Evolutionary conservation across 1,140 invertebrate species (phyloP).

Genomic region (Drosophila tropicalis): DNA sequence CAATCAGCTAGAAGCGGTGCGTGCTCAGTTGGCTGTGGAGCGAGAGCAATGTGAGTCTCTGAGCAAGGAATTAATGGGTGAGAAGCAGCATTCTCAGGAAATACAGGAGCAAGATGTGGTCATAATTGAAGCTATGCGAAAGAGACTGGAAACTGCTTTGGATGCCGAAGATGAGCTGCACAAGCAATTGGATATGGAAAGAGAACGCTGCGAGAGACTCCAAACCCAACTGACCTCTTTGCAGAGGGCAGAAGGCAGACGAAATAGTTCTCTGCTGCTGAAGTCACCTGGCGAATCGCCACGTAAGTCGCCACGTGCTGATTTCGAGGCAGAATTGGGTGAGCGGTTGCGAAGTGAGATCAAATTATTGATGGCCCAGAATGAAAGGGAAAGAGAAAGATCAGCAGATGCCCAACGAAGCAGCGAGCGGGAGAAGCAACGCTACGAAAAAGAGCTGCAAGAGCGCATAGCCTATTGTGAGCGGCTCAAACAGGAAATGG

Average conservation of each 20-base stretch:
- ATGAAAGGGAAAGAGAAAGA: slow-evolving; percentile 84
- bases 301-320: slow-evolving; percentile 65
- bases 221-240: slow-evolving; percentile 78
- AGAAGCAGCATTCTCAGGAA: slow-evolving; percentile 84
- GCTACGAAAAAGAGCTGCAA: slow-evolving; percentile 85
- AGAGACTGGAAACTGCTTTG: slow-evolving; percentile 86
- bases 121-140: slow-evolving; percentile 86
- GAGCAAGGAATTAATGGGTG: slow-evolving; percentile 84
- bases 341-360: slow-evolving; percentile 84
- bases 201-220: slow-evolving; percentile 84
- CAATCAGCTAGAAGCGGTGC: slow-evolving; percentile 79
- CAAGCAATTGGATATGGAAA: slow-evolving; percentile 85
- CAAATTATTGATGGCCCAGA: slow-evolving; percentile 84
- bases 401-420: slow-evolving; percentile 83
- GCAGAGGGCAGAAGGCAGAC: slow-evolving; percentile 72
- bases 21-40: slow-evolving; percentile 83
- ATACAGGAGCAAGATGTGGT: slow-evolving; percentile 86
- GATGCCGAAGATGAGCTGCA: slow-evolving; percentile 87
- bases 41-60: slow-evolving; percentile 84
- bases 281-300: slow-evolving; percentile 78
- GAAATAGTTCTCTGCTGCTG: slow-evolving; percentile 60
- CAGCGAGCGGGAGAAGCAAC: slow-evolving; percentile 83
- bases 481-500: slow-evolving; percentile 83
- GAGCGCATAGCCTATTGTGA: slow-evolving; percentile 84
- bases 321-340: slow-evolving; percentile 83